Conservation (phyloP, 2,888 invertebrate species). For the Ditylenchus weischeri region DNA sequence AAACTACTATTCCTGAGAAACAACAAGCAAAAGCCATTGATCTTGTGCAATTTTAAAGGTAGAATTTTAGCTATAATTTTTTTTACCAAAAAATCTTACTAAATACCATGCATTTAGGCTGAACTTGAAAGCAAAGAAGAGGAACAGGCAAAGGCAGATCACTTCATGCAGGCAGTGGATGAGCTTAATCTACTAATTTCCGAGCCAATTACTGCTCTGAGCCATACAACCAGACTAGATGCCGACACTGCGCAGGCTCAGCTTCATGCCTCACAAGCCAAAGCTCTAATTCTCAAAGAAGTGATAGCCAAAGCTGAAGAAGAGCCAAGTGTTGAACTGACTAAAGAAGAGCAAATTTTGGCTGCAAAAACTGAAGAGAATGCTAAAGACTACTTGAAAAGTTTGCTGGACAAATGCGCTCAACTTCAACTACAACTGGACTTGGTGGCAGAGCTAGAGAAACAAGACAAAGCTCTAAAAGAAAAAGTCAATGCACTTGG, state of each 20-base stretch:
- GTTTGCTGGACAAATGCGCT: background rate
- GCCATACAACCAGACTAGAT: background rate
- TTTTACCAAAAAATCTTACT: background rate
- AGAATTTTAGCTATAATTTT: background rate
- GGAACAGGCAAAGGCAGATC: background rate
- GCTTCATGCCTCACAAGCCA: background rate
- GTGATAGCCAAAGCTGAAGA: background rate
- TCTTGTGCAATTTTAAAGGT: background rate
- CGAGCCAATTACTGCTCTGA: background rate
- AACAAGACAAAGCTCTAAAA: background rate
- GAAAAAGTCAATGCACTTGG: constrained; percentile 1
- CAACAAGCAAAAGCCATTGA: background rate
- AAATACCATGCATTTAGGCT: background rate
- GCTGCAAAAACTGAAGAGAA: background rate
- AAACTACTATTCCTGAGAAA: background rate
- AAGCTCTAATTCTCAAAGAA: background rate
- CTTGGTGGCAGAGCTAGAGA: constrained; percentile 1
- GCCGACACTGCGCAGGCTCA: background rate
- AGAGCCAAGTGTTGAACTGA: background rate
- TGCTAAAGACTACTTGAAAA: background rate
- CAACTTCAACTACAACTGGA: background rate
- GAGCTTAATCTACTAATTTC: background rate
- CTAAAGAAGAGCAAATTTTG: background rate
- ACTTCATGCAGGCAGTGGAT: background rate
- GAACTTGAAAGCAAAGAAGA: constrained; percentile 3